Conservation (phyloP, 1,140 invertebrate genomes). For the Drosophila baimaii region DNA sequence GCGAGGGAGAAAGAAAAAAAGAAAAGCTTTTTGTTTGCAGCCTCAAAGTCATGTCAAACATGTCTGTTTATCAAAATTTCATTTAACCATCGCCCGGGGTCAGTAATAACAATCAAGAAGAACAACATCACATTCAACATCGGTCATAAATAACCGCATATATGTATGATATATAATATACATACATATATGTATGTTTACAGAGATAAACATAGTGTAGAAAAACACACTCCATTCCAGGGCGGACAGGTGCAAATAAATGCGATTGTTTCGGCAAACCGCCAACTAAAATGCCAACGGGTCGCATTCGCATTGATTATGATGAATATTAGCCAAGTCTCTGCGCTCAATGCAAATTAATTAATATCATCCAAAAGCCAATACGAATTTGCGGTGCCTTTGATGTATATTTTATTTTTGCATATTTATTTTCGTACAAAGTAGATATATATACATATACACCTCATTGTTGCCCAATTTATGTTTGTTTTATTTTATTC, state of each 20-base stretch:
- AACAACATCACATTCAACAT: slow-evolving; percentile 49
- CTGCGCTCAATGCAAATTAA: slow-evolving; percentile 64
- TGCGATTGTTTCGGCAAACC: slow-evolving; percentile 63
- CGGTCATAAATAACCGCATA: slow-evolving; percentile 42
- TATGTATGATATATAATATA: not conserved
- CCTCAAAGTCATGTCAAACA: slow-evolving; percentile 65
- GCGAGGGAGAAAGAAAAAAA: slow-evolving; percentile 9
- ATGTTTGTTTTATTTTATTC: slow-evolving; percentile 44
- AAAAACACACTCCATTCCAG: slow-evolving; percentile 4
- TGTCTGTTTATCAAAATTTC: slow-evolving; percentile 73
- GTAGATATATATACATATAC: slow-evolving; percentile 12
- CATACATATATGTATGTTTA: slow-evolving; percentile 14
- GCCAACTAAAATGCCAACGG: slow-evolving; percentile 61
- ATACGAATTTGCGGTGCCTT: slow-evolving; percentile 68
- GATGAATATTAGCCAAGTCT: slow-evolving; percentile 58
- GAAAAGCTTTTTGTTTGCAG: slow-evolving; percentile 33
- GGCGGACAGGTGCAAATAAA: slow-evolving; percentile 28
- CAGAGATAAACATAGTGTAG: slow-evolving; percentile 39
- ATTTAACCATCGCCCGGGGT: slow-evolving; percentile 65
- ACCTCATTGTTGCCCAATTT: slow-evolving; percentile 13
- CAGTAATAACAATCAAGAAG: slow-evolving; percentile 55
- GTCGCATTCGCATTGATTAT: slow-evolving; percentile 36
- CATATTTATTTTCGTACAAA: slow-evolving; percentile 32
- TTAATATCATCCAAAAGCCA: slow-evolving; percentile 74
- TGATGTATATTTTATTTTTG: slow-evolving; percentile 51